Base-by-base conservation (phyloP, 2,888 invertebrate genomes). In the Eupithecia pulchellata region DNA sequence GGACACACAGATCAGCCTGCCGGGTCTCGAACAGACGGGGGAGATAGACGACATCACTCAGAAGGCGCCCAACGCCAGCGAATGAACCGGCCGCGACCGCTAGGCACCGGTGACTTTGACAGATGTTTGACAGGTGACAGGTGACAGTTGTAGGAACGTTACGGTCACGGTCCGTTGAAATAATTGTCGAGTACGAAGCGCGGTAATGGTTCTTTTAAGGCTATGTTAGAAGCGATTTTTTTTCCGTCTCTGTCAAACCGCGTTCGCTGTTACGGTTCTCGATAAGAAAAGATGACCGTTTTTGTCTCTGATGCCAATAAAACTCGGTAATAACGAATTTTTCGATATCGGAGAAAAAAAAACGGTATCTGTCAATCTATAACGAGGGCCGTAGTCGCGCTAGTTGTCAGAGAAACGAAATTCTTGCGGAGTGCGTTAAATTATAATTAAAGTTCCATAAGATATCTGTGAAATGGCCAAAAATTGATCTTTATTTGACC, bases 1-100 rank as follows among this genome's bases (percentile, higher is more conserved):
- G 4, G 97, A 97, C 81, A 97, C 97, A 25, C 96, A 97, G 88
- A 97, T 97, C 81, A 96, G 96, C 84, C 93, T 97, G 77, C 97
- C 97, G 20, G 97, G 96, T 32, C 91, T 97, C 74, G 96, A 91
- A 74, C 90, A 91, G 57, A 0, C 91, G 89, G 1, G 92, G 91
- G 93, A 93, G 9, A 76, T 92, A 4, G 93, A 94, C 25, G 67
- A 69, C 2, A 69, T 73, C n/a, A 62, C 80, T 89, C 92, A 36
- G 64, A 87, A 72, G 78, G 86, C 71, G 14, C 57, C 73, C 32
- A 69, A 57, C 63, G 55, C n/a, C 68, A 75, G 75, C 86, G 84
- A 66, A 74, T 81, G 70, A 83, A 78, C 71, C 20, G 4, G 9
- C 34, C 13, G 30, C 20, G 52, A 52, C 52, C 25, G 27, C 57